phyloP scores from a whole-genome alignment of 2,797 vertebrate genomes.

The Sarcophilus harrisii region DNA sequence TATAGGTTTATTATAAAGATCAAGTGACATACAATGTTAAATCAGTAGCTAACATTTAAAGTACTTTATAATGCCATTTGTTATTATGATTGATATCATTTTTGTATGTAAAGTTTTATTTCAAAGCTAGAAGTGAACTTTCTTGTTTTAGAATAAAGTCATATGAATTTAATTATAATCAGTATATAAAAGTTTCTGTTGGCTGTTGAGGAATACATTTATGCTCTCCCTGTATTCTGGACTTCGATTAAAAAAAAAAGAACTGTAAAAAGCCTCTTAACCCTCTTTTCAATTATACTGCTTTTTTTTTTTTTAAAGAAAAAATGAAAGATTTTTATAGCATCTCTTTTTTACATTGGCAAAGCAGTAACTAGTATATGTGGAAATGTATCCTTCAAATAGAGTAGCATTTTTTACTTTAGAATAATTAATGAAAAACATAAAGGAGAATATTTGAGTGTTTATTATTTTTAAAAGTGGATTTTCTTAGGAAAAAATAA shows the following conservation, averaged over 20 bases:
- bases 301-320: background rate
- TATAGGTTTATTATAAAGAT: background rate
- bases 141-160: background rate
- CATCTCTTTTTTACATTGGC: background rate
- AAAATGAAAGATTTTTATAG: background rate
- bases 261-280: background rate
- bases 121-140: background rate
- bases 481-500: conserved; percentile 18
- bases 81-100: background rate
- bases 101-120: background rate
- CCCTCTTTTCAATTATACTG: background rate
- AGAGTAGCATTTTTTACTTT: background rate
- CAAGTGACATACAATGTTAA: background rate
- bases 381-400: background rate
- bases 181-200: background rate
- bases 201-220: background rate
- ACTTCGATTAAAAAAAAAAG: background rate
- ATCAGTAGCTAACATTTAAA: background rate
- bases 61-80: background rate
- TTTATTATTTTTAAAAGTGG: background rate
- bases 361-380: background rate
- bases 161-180: background rate
- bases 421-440: background rate
- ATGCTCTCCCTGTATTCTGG: background rate
- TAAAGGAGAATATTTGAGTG: background rate